Evolutionary conservation across 2,797 vertebrate genomes (phyloP), one percentile per base, ranked within the genome.

Genomic region (Clarias pachynema): DNA sequence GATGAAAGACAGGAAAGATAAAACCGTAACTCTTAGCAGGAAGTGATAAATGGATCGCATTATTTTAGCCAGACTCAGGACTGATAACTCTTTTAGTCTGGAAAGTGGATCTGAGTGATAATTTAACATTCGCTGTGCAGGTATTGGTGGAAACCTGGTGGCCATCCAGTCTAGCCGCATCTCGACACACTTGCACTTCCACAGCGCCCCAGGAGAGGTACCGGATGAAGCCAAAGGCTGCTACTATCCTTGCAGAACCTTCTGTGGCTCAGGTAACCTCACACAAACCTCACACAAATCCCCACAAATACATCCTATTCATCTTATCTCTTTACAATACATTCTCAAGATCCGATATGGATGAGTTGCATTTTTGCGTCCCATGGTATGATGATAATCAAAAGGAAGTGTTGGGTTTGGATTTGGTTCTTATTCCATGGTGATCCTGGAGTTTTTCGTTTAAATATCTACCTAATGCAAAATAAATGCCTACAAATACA

Each of bases 81-180:
- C 57, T 40, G 57, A 77, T 60, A n/a, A 68, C 44, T 56, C 63
- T 68, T 49, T 70, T 53, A n/a, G 29, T 69, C 66, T 57, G 12
- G 49, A 22, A 8, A 29, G 18, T 81, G 40, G 66, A 18, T 31
- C 15, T 81, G 26, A 81, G 37, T 57, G 66, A 57, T 44, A 12
- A 29, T 24, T 20, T 62, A 65, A 62, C 34, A 7, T 22, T 37
- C 87, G 29, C 60, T 78, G 0, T 94, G 60, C 92, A 99, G 98
- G 98, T 89, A 99, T 99, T 37, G 98, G 98, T 85, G 98, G 98
- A 44, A 99, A 99, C 92, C 93, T 99, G 87, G 98, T 99, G 79
- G 98, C 98, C 86, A 99, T 99, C 88, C 98, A 99, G 94, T 96
- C 98, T 86, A 99, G 98, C 93, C 96, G 98, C 89, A 97, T 99